phyloP scores from a whole-genome alignment of 2,797 vertebrate species.

The Syngnathus rostellatus region DNA sequence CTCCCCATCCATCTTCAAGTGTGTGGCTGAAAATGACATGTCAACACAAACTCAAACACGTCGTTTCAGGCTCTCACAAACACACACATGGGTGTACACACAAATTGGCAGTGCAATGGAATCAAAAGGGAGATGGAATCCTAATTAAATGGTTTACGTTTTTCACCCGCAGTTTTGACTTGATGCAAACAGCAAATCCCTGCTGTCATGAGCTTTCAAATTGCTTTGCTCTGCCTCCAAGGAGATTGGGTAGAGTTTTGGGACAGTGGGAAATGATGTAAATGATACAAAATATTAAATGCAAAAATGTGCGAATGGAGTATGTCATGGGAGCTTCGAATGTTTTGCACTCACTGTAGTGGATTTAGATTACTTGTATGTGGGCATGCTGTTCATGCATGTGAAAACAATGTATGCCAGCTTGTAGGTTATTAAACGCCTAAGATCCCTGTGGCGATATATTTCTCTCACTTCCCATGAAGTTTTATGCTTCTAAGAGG shows the following conservation, averaged over 20 bases:
- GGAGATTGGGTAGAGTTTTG: not conserved
- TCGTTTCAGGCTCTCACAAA: constrained; percentile 18
- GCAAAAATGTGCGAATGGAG: not conserved
- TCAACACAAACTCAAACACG: constrained; percentile 41
- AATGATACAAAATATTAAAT: not conserved
- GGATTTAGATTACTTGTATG: constrained; percentile 18
- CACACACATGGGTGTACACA: constrained; percentile 11
- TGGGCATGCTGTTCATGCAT: not conserved
- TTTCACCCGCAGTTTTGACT: constrained; percentile 21
- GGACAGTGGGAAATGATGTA: not conserved
- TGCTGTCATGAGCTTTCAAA: constrained; percentile 21
- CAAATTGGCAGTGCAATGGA: constrained; percentile 22
- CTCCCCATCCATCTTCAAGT: constrained; percentile 64
- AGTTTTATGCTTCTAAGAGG: constrained; percentile 36
- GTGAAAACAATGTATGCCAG: constrained; percentile 1
- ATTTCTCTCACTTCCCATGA: constrained; percentile 34
- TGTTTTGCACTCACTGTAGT: constrained; percentile 14
- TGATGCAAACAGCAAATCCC: constrained; percentile 36
- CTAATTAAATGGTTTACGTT: constrained; percentile 44
- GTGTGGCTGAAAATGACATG: constrained; percentile 57
- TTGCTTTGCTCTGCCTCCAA: constrained; percentile 15
- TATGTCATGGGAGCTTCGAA: not conserved
- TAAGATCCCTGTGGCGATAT: constrained; percentile 31
- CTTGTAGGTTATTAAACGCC: constrained; percentile 30
- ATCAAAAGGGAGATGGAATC: constrained; percentile 43